Evolutionary conservation across 2,888 invertebrate species (phyloP).

Genomic region (Rhagonycha lutea): DNA sequence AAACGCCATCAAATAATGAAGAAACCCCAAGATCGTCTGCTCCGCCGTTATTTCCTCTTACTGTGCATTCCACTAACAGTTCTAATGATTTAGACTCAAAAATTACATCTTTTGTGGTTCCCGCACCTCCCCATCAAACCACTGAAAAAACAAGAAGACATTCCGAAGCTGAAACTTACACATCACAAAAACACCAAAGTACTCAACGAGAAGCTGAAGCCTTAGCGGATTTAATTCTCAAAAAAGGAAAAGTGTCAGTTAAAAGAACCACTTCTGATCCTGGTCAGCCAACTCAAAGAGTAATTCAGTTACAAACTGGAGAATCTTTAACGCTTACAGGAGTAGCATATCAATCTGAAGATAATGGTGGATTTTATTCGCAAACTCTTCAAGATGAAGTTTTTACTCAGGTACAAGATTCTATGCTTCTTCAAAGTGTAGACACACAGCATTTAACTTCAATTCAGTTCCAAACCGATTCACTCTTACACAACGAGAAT

Average conservation of each 20-base stretch:
- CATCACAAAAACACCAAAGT: constrained; percentile 55
- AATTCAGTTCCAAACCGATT: constrained; percentile 54
- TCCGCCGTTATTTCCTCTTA: constrained; percentile 54
- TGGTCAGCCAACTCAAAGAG: constrained; percentile 63
- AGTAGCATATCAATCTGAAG: constrained; percentile 66
- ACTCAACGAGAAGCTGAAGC: constrained; percentile 74
- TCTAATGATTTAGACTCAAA: constrained; percentile 50
- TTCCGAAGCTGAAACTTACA: constrained; percentile 63
- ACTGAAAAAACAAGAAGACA: constrained; percentile 60
- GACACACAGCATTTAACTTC: constrained; percentile 63
- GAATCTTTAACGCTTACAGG: constrained; percentile 65
- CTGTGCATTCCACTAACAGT: constrained; percentile 55
- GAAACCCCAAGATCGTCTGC: constrained; percentile 45
- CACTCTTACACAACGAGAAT: constrained; percentile 64
- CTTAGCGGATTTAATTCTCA: constrained; percentile 75
- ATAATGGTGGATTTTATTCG: constrained; percentile 62
- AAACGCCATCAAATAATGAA: constrained; percentile 34
- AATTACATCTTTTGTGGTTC: constrained; percentile 61
- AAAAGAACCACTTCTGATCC: constrained; percentile 77
- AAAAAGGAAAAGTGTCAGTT: constrained; percentile 72
- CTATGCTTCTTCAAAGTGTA: constrained; percentile 69
- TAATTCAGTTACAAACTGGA: constrained; percentile 64
- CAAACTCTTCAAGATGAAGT: constrained; percentile 76
- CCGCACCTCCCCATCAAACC: constrained; percentile 58
- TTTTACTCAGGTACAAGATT: constrained; percentile 73